Conservation (phyloP, 1,140 invertebrate species). For the Delia radicum region DNA sequence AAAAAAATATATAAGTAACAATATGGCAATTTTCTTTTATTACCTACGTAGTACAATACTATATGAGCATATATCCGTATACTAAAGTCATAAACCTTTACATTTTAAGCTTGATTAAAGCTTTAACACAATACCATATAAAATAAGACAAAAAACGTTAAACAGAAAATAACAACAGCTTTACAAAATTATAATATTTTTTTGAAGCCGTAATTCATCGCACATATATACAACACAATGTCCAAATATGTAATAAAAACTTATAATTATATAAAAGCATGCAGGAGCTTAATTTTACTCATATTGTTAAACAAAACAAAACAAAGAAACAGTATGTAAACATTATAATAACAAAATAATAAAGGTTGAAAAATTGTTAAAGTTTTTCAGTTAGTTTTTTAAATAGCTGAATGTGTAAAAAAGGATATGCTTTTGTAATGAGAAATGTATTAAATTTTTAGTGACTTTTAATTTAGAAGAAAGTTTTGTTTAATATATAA, state of each 20-base stretch:
- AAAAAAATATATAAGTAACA: conserved; percentile 3
- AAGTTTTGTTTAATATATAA: too few relatives aligned
- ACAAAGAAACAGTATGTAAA: too few relatives aligned
- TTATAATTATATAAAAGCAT: background rate
- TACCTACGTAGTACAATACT: background rate
- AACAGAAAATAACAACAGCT: background rate
- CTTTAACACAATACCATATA: background rate
- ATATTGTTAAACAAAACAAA: background rate
- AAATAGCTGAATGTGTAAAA: too few relatives aligned
- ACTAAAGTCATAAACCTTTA: background rate
- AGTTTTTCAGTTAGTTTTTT: too few relatives aligned
- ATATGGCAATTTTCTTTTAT: conserved; percentile 23
- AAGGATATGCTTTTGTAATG: too few relatives aligned
- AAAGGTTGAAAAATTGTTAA: too few relatives aligned
- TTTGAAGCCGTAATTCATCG: background rate
- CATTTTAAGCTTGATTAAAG: background rate
- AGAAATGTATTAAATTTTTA: too few relatives aligned
- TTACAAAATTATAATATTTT: background rate
- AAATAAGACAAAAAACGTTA: background rate
- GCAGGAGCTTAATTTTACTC: background rate
- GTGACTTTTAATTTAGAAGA: too few relatives aligned
- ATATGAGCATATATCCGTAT: background rate
- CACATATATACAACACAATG: background rate
- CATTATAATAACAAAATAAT: too few relatives aligned
- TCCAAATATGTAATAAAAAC: background rate